Conservation (phyloP, 2,888 invertebrate genomes). For the Chelonus formosanus region DNA sequence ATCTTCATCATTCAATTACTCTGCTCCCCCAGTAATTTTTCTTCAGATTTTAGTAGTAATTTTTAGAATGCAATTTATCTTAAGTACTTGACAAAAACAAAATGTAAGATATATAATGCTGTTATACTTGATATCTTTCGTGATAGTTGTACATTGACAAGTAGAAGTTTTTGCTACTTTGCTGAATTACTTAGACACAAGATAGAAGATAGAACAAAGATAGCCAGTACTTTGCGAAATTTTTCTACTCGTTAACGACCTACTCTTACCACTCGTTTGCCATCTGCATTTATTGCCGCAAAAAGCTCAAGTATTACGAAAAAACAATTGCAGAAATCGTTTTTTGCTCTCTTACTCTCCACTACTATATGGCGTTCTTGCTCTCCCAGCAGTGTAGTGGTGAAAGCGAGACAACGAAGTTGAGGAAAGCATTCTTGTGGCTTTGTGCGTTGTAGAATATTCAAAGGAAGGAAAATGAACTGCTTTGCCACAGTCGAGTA, state of each 20-base stretch:
- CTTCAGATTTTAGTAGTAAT: too few species aligned
- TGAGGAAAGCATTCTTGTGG: slow-evolving; percentile 14
- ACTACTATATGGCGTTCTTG: too few species aligned
- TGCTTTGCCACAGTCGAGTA: slow-evolving; percentile 23
- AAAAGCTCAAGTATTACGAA: slow-evolving; percentile 18
- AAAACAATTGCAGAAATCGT: slow-evolving; percentile 17
- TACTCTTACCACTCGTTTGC: slow-evolving; percentile 11
- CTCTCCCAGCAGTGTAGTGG: background rate
- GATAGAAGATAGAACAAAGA: slow-evolving; percentile 1
- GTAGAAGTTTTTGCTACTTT: slow-evolving; percentile 3
- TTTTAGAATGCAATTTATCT: too few species aligned
- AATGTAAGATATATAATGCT: too few species aligned
- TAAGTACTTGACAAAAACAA: too few species aligned
- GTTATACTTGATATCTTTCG: too few species aligned
- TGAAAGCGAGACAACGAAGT: slow-evolving; percentile 9
- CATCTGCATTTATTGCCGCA: slow-evolving; percentile 20
- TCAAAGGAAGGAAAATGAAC: slow-evolving; percentile 26
- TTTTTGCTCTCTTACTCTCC: background rate
- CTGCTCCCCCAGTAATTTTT: too few species aligned
- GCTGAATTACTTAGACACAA: slow-evolving; percentile 8
- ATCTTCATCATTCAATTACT: too few species aligned
- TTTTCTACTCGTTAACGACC: slow-evolving; percentile 17
- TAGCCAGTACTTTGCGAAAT: slow-evolving; percentile 6
- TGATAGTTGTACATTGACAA: too few species aligned
- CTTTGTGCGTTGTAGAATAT: slow-evolving; percentile 28